Base-by-base conservation (phyloP, 2,797 vertebrate genomes). In the Lagodon rhomboides region DNA sequence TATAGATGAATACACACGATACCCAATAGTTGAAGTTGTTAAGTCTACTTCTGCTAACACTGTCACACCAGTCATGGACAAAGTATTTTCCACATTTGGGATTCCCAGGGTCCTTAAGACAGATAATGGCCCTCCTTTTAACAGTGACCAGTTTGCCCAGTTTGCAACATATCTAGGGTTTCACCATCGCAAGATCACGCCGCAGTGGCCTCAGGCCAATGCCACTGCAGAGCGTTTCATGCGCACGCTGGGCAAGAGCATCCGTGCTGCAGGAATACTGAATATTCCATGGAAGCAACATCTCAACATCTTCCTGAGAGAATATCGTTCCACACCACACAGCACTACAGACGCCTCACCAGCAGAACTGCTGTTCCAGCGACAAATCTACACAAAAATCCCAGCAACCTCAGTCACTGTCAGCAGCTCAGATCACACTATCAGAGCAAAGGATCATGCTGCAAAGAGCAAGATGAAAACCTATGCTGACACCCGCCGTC, bases 111-210 rank as follows among this genome's bases (percentile, higher is more conserved):
- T 73, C 3, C 0, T 84, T 0, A 84, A 85, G 65, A 82, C 73
- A 16, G 80, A 88, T 11, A 85, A 85, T 73, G 55, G 74, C 9
- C 70, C 64, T 2, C 72, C 71, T 9, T 75, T 87, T 13, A 86
- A 85, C 61, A 61, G 68, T 12, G 18, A 80, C 6, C 13, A 63
- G 4, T 80, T 88, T 2, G 43, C 70, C 0, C 11, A 75, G 23
- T 79, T 82, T 66, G 54, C 55, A 30, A 13, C 6, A 2, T 63
- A 77, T 10, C 15, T 76, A 27, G 68, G 70, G 0, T 79, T 82
- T 8, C 44, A 44, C 9, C 68, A 84, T 8, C 4, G 3, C 5
- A 10, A 41, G 22, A 68, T 80, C 13, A 85, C 79, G 41, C 63
- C 70, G 0, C 76, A 79, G 0, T 85, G 83, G 75, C 82, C 62